Base-by-base conservation (phyloP, 2,888 invertebrate genomes). In the Carabus problematicus region DNA sequence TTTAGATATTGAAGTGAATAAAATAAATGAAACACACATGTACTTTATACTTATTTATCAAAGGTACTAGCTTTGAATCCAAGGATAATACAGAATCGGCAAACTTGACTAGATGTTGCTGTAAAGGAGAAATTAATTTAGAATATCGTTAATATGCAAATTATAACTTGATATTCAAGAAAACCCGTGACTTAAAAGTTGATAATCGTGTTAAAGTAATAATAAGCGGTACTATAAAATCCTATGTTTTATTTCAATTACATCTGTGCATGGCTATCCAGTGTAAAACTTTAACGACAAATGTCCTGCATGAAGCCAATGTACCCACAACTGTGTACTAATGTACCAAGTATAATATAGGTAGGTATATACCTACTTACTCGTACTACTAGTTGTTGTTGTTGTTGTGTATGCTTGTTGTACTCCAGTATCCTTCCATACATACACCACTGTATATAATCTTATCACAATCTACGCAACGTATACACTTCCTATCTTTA, bases 101-200 rank as follows among this genome's bases (percentile, higher is more conserved):
- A 29, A 29, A 29, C 29, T 3, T 29, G 2, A 6, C 29, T 29
- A 6, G 29, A 29, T 29, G 6, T 29, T 29, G 29, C 2, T 12
- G 39, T 12, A 45, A 12, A 40, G 40, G 58, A 58, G 41, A 58
- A 40, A 58, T 58, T 58, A 58, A 58, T 58, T 58, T 58, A 58
- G 58, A 58, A 58, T 40, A 58, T 58, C 58, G 41, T 58, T 58
- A 58, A 58, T 58, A 58, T 58, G 58, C 41, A 58, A 58, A 58
- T 58, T 39, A 40, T 40, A 58, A 58, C 58, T 40, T 58, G 58
- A 58, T 58, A 58, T 58, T 29, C 58, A 40, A 58, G 58, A 58
- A 58, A 58, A 58, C n/a, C 16, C 41, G 12, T 40, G 6, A 58
- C 12, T 40, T 40, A 55, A 55, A 55, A 55, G 55, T 55, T 55